These are phyloP conservation scores for Hyperoplus lanceolatus DNA, from an alignment of 2,797 vertebrate genomes.

Conservation along the genomic window DNA sequence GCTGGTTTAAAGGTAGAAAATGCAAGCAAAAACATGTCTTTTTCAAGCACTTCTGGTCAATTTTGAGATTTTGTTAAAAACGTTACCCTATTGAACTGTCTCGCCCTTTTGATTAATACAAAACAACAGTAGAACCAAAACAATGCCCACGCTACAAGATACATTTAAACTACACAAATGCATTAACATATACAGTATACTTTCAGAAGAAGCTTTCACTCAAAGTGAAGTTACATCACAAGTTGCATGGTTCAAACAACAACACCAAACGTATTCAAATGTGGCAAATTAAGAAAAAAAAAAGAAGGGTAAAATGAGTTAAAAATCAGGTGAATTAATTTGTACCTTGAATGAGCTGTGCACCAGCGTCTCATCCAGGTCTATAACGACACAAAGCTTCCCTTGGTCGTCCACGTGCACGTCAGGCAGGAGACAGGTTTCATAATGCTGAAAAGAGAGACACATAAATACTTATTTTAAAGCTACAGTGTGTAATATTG, in stretches of 20 bases:
- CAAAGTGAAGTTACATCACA: neutral
- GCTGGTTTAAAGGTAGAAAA: conserved; percentile 5
- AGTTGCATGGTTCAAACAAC: too few species aligned
- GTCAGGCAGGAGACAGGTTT: conserved; percentile 89
- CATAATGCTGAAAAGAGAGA: conserved; percentile 82
- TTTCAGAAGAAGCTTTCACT: conserved; percentile 4
- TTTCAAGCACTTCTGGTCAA: too few species aligned
- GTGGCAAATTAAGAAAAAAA: too few species aligned
- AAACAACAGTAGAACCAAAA: neutral
- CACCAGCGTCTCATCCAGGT: conserved; percentile 92
- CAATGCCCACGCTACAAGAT: neutral
- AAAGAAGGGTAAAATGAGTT: too few species aligned
- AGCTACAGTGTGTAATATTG: too few species aligned
- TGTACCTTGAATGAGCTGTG: conserved; percentile 93
- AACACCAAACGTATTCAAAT: too few species aligned
- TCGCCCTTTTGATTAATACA: neutral
- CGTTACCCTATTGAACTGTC: too few species aligned
- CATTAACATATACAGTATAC: too few species aligned
- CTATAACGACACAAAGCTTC: conserved; percentile 92
- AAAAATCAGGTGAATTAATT: neutral
- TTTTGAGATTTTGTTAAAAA: too few species aligned
- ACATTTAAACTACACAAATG: neutral
- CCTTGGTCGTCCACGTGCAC: conserved; percentile 88
- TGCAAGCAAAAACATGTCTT: neutral
- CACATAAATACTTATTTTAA: conserved; percentile 12